Conservation (phyloP, 2,797 vertebrate species). For the Varecia variegata region DNA sequence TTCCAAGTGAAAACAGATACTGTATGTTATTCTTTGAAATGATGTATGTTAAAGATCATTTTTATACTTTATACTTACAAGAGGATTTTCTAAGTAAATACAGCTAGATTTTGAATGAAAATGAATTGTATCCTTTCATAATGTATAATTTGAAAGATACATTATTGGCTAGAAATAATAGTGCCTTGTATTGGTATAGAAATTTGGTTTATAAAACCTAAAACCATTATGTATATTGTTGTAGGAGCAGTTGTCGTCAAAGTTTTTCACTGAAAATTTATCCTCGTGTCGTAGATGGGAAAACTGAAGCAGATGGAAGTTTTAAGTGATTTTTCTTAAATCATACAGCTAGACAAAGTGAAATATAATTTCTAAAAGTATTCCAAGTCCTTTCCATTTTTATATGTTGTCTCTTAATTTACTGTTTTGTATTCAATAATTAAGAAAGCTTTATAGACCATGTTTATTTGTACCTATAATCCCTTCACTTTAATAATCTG, state of each 20-base stretch:
- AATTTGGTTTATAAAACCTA: not conserved
- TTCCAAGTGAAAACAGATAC: conserved; percentile 44
- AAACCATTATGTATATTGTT: not conserved
- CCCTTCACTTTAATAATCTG: conserved; percentile 33
- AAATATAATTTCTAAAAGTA: not conserved
- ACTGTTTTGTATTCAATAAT: not conserved
- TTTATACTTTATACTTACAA: conserved; percentile 61
- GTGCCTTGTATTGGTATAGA: not conserved
- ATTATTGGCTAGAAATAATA: not conserved
- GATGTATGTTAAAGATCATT: conserved; percentile 54
- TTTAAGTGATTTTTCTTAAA: not conserved
- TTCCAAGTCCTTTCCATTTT: not conserved
- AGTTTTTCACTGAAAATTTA: not conserved
- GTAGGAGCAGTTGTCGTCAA: not conserved
- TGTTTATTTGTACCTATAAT: conserved; percentile 20
- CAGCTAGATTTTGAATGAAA: not conserved
- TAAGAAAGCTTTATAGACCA: not conserved
- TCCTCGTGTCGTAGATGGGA: not conserved
- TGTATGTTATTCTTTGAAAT: conserved; percentile 8
- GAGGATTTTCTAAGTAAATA: conserved; percentile 26
- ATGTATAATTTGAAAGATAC: not conserved
- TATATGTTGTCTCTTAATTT: not conserved
- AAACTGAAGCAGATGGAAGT: not conserved
- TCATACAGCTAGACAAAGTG: not conserved
- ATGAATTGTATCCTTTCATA: not conserved